phyloP scores from a whole-genome alignment of 2,113 vertebrate species.

The Pagrus major region DNA sequence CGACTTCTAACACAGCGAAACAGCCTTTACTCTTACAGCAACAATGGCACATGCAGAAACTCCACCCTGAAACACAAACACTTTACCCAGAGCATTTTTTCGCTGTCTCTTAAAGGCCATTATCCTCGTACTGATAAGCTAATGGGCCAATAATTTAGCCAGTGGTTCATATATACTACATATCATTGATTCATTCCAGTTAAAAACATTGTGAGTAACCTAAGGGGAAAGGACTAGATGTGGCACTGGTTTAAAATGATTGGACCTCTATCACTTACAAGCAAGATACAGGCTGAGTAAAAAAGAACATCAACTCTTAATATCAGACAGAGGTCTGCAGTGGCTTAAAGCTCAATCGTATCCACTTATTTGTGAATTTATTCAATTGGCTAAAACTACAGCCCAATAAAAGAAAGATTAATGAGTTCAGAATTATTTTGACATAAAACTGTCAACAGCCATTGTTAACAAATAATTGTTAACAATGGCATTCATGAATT shows the following conservation, averaged over 20 bases:
- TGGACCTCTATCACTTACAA: not conserved
- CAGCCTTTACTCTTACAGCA: constrained; percentile 4
- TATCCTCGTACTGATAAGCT: constrained; percentile 24
- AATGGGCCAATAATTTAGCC: constrained; percentile 1
- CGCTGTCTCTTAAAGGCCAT: not conserved
- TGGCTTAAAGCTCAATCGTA: not conserved
- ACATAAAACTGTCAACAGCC: not conserved
- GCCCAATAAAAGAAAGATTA: not conserved
- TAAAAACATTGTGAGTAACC: not conserved
- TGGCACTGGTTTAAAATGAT: not conserved
- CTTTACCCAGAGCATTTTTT: not conserved
- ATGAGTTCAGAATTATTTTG: not conserved
- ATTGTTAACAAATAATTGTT: not conserved
- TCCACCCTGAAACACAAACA: constrained; percentile 82
- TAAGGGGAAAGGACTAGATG: not conserved
- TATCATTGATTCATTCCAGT: not conserved
- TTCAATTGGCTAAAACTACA: not conserved
- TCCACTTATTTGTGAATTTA: not conserved
- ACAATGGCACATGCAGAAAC: constrained; percentile 41
- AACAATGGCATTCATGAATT: not conserved
- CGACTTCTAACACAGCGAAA: not conserved
- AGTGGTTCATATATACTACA: not conserved
- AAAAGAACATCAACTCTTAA: not conserved
- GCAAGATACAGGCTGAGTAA: not conserved
- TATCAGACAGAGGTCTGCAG: not conserved